These are phyloP conservation scores for Dromococcyx pavoninus DNA, from an alignment of 2,797 vertebrate species.

Conservation along the genomic window DNA sequence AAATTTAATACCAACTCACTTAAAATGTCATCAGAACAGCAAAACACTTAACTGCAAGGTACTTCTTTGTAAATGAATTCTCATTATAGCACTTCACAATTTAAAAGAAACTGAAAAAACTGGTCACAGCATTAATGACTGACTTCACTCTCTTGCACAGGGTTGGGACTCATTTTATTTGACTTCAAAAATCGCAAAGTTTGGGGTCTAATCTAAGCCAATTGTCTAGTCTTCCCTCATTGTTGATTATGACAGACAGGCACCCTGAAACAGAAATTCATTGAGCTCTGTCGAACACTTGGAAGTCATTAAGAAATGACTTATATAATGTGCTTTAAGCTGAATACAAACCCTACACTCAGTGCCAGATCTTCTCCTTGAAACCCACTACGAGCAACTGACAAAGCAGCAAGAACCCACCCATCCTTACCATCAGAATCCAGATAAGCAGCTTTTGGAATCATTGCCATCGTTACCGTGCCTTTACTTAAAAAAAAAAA, in stretches of 20 bases:
- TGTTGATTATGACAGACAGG: not conserved
- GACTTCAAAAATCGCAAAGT: not conserved
- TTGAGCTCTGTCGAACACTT: not conserved
- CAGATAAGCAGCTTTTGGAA: not conserved
- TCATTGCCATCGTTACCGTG: not conserved
- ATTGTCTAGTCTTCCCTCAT: not conserved
- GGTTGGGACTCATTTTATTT: not conserved
- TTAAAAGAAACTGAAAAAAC: not conserved
- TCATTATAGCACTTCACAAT: not conserved
- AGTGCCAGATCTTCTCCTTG: not conserved
- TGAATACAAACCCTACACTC: not conserved
- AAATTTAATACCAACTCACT: not conserved
- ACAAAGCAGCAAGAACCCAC: not conserved
- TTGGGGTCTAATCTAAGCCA: not conserved
- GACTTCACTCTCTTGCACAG: not conserved
- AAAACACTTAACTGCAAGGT: not conserved
- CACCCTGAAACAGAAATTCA: not conserved
- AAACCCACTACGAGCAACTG: not conserved
- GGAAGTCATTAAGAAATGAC: not conserved
- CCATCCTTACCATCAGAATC: not conserved
- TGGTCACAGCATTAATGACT: not conserved
- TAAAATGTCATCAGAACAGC: not conserved
- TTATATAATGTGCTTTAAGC: not conserved
- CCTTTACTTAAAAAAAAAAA: not conserved
- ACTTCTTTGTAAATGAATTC: not conserved